Evolutionary conservation across 2,888 invertebrate species (phyloP).

Genomic region (Pterostichus niger): DNA sequence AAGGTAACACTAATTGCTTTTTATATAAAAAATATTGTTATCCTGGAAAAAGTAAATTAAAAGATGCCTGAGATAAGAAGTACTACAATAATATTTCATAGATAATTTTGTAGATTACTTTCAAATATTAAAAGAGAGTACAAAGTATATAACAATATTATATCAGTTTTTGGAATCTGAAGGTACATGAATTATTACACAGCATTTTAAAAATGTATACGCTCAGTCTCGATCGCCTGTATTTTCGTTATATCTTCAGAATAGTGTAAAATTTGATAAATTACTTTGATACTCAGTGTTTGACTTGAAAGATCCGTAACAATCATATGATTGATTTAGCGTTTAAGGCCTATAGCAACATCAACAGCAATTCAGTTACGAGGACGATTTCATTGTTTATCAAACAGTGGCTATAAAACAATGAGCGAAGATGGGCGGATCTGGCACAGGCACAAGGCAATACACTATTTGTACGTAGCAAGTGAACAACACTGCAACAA

Average conservation of each 20-base stretch:
- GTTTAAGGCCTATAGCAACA: neutral
- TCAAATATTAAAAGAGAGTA: neutral
- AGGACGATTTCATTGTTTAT: conserved; percentile 25
- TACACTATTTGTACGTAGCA: conserved; percentile 48
- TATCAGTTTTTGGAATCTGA: too few relatives aligned
- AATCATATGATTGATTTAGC: conserved; percentile 25
- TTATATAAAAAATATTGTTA: conserved; percentile 1
- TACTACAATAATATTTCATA: neutral
- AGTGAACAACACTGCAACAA: conserved; percentile 54
- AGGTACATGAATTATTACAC: too few relatives aligned
- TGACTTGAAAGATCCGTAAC: neutral
- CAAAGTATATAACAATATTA: neutral
- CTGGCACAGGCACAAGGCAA: neutral
- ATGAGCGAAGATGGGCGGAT: conserved; percentile 47
- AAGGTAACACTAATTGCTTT: conserved; percentile 23
- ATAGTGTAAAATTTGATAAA: conserved; percentile 25
- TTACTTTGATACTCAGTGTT: neutral
- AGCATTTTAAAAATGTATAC: too few relatives aligned
- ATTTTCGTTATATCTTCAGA: conserved; percentile 3
- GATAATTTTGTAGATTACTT: neutral
- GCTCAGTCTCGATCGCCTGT: too few relatives aligned
- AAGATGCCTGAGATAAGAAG: conserved; percentile 1
- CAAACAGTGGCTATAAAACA: conserved; percentile 43
- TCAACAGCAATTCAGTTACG: conserved; percentile 1
- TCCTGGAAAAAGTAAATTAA: conserved; percentile 5